Evolutionary conservation across 2,797 vertebrate species (phyloP), one percentile per base, ranked within the genome.

Genomic region (Protonibea diacanthus): DNA sequence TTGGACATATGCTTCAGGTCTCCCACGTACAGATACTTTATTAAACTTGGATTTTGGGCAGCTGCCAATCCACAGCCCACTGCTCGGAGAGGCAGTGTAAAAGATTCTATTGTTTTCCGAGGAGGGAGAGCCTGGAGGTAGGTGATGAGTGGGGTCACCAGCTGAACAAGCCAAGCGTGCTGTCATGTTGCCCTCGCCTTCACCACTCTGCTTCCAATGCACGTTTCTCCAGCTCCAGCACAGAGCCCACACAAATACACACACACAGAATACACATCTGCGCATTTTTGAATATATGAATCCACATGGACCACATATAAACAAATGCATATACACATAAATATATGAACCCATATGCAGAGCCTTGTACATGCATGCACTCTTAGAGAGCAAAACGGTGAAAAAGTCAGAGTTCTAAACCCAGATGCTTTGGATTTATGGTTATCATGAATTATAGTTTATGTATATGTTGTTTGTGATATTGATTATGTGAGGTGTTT

Each of bases 161-260:
- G 79, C 80, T 80, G 86, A 93, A 88, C 88, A 90, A 92, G 91
- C 87, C 83, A 60, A 88, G 86, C 78, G 63, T 84, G 76, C 79
- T 82, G 85, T 84, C 76, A 58, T 85, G 61, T 73, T 77, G 83
- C 80, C 87, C 80, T 89, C 78, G 62, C 87, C 78, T 83, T 75
- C 73, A 71, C 84, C 62, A 9, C 78, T 88, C 29, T 80, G 84
- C 62, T 83, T 90, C 82, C 83, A 86, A 25, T 74, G 72, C 84
- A 81, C 81, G 76, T 89, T 85, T 81, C 72, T 82, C 8, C 49
- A 68, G 53, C 62, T 73, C 79, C 76, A 65, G 49, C 42, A 18
- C 57, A 14, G 13, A 64, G 29, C 65, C 23, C 21, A 44, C 44
- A 27, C 53, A 65, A 5, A 38, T 3, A 57, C 23, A 1, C 64